Evolutionary conservation across 2,888 invertebrate genomes (phyloP).

Genomic region (Oxystoma pomonae): DNA sequence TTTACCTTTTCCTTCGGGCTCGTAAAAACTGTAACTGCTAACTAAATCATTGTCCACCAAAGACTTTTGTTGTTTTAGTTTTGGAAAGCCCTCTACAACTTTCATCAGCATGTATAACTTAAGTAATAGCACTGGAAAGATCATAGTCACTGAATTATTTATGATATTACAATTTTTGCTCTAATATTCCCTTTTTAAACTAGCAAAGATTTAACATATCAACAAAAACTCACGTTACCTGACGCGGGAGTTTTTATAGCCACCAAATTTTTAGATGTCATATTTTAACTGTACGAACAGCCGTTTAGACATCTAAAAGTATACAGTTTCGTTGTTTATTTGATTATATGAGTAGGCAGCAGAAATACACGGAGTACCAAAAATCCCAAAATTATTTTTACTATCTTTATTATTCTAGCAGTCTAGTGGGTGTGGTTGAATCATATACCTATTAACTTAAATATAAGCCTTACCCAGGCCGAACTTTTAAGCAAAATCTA

Average conservation of each 20-base stretch:
- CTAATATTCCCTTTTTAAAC: too few species aligned
- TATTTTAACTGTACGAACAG: not conserved
- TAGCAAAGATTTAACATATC: too few species aligned
- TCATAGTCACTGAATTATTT: not conserved
- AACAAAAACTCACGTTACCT: not conserved
- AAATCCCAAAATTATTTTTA: too few species aligned
- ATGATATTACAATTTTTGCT: too few species aligned
- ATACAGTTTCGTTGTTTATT: not conserved
- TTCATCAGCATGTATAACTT: not conserved
- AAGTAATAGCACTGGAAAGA: not conserved
- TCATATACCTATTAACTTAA: too few species aligned
- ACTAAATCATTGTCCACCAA: conserved; percentile 7
- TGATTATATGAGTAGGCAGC: not conserved
- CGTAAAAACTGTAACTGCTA: conserved; percentile 12
- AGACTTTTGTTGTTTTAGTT: conserved; percentile 6
- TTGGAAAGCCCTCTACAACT: not conserved
- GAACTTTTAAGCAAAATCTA: too few species aligned
- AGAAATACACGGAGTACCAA: not conserved
- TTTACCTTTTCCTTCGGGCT: conserved; percentile 12
- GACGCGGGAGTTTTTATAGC: not conserved
- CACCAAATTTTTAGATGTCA: not conserved
- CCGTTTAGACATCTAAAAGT: not conserved
- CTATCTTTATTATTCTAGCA: too few species aligned
- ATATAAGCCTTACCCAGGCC: too few species aligned
- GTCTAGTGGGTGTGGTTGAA: too few species aligned